phyloP scores from a whole-genome alignment of 2,113 vertebrate genomes.

The Electrona antarctica region DNA sequence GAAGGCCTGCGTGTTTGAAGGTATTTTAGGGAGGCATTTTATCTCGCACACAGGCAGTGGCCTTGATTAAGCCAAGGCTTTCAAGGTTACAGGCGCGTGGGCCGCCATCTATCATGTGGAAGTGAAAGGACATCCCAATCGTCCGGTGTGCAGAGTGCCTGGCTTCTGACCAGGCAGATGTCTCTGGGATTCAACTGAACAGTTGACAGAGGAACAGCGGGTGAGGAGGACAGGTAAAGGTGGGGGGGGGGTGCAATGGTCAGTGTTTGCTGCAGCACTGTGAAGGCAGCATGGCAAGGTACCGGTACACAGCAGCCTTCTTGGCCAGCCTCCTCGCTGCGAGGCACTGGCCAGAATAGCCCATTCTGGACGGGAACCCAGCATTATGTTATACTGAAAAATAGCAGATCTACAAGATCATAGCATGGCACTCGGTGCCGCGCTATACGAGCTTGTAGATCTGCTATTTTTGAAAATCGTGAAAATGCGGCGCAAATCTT shows the following conservation, averaged over 20 bases:
- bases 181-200: constrained; percentile 58
- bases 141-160: constrained; percentile 62
- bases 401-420: too few species aligned
- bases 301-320: constrained; percentile 56
- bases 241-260: constrained; percentile 39
- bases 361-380: background rate
- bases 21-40: constrained; percentile 46
- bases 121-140: constrained; percentile 66
- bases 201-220: constrained; percentile 61
- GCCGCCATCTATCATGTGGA: constrained; percentile 75
- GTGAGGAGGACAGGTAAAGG: constrained; percentile 35
- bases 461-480: too few species aligned
- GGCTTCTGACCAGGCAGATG: constrained; percentile 69
- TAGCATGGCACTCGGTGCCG: too few species aligned
- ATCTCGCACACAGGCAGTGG: constrained; percentile 55
- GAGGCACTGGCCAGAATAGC: constrained; percentile 52
- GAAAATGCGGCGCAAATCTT: too few species aligned
- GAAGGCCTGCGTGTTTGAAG: constrained; percentile 25
- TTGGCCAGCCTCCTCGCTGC: constrained; percentile 53
- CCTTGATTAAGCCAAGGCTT: constrained; percentile 57
- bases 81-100: constrained; percentile 71
- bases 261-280: constrained; percentile 61
- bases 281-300: constrained; percentile 45
- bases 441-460: too few species aligned
- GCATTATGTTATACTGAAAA: too few species aligned